These are phyloP conservation scores for Serranus cabrilla DNA, from an alignment of 2,797 vertebrate species.

Conservation along the genomic window DNA sequence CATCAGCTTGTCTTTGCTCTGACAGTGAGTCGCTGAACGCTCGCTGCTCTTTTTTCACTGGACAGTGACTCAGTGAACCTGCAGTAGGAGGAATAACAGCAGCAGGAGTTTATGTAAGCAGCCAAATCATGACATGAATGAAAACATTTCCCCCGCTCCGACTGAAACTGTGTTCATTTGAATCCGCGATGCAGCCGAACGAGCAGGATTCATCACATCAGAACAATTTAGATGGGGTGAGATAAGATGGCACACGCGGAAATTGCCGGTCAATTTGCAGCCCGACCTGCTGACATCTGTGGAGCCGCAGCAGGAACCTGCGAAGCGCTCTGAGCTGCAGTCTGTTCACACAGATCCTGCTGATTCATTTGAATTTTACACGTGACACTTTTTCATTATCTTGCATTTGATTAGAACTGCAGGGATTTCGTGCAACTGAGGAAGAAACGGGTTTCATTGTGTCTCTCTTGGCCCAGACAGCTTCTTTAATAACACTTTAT, in stretches of 20 bases:
- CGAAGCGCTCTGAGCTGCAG: background rate
- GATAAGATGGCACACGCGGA: conserved; percentile 25
- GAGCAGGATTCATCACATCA: conserved; percentile 20
- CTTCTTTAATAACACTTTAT: conserved; percentile 75
- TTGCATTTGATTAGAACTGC: conserved; percentile 15
- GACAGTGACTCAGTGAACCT: conserved; percentile 18
- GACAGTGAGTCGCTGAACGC: conserved; percentile 9
- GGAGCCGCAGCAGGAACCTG: conserved; percentile 1
- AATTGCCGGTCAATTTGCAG: conserved; percentile 15
- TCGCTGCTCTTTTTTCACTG: conserved; percentile 8
- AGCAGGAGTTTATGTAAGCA: conserved; percentile 34
- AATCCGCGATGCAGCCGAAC: conserved; percentile 5
- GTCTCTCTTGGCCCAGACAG: conserved; percentile 26
- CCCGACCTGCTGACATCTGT: background rate
- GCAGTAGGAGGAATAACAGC: conserved; percentile 29
- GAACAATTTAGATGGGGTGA: conserved; percentile 23
- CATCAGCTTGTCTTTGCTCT: background rate
- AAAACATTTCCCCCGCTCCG: conserved; percentile 11
- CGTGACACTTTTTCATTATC: conserved; percentile 49
- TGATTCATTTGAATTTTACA: conserved; percentile 24
- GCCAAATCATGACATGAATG: conserved; percentile 37
- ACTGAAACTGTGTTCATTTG: conserved; percentile 18
- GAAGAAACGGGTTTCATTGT: conserved; percentile 39
- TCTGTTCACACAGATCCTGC: background rate
- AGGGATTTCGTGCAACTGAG: conserved; percentile 11